Evolutionary conservation across 2,888 invertebrate species (phyloP).

Genomic region (Drosophila helvetica): DNA sequence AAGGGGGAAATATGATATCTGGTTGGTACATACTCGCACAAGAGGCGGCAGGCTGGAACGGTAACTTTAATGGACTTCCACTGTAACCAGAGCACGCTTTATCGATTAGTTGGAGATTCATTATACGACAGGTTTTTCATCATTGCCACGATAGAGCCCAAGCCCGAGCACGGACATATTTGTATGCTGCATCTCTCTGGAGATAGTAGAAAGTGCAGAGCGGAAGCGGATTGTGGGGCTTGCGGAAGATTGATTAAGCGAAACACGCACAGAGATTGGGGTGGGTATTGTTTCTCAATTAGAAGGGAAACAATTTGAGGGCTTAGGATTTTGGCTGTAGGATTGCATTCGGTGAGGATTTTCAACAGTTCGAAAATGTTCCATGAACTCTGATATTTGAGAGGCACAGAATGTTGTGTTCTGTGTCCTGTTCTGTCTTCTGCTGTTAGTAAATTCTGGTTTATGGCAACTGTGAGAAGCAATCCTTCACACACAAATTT

Average conservation of each 20-base stretch:
- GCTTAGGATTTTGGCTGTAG: background rate
- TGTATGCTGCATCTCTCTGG: constrained; percentile 9
- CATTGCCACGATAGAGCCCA: constrained; percentile 21
- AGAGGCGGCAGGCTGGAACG: constrained; percentile 46
- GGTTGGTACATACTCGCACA: constrained; percentile 11
- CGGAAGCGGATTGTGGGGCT: background rate
- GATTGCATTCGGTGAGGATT: no score
- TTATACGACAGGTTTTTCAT: constrained; percentile 40
- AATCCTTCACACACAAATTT: no score
- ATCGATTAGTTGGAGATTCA: constrained; percentile 41
- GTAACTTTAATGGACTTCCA: constrained; percentile 39
- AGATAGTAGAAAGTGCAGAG: no score
- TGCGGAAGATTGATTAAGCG: background rate
- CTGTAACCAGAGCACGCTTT: constrained; percentile 45
- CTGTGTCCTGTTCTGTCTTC: no score
- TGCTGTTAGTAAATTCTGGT: no score
- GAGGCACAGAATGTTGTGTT: no score
- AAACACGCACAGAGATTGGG: background rate
- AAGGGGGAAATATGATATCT: constrained; percentile 37
- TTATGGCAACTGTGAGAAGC: no score
- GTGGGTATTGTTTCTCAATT: background rate
- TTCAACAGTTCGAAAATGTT: no score
- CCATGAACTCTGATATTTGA: no score
- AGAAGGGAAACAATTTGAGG: background rate
- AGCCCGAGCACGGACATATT: constrained; percentile 7